Base-by-base conservation (phyloP, 2,113 vertebrate genomes). In the Passer montanus region DNA sequence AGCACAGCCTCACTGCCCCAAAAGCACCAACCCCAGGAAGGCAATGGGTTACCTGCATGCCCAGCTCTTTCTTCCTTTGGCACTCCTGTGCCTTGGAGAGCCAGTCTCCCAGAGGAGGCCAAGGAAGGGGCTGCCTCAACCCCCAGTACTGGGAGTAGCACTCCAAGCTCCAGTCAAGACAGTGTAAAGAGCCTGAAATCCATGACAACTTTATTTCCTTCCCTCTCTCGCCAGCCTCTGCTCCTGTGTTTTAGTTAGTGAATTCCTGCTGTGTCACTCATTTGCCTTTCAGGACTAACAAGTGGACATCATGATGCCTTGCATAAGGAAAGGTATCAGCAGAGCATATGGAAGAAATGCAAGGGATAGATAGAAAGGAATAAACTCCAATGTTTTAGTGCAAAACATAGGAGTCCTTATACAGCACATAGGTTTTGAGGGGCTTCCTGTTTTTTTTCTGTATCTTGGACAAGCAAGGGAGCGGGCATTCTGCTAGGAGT, bases 11-110 rank as follows among this genome's bases (percentile, higher is more conserved):
- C 4, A 4, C 53, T 84, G 6, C 22, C 52, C 33, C 27, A 21
- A 20, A 68, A 60, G 27, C 22, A 13, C 21, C 26, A 22, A 26
- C 26, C 31, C 26, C 68, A 39, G 50, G 59, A 33, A 33, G 17
- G 59, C 35, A 33, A 15, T 3, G 6, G 0, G 21, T 60, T 11
- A 59, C 21, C 67, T 52, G 67, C 66, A 70, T 1, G 0, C 46
- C 77, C 72, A 53, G 15, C n/a, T 41, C 23, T 28, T 73, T n/a
- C 62, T 64, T 39, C 66, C 47, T 62, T 35, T 27, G 66, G 53
- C 52, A n/a, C 20, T 52, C 33, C 21, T 0, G 0, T 18, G n/a
- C 64, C 66, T 70, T 13, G 4, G n/a, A 37, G 37, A 53, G 53
- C 30, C 16, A 50, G 52, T 28, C 52, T 94, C 26, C 24, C 5